phyloP scores from a whole-genome alignment of 2,113 vertebrate genomes.

The Barnardius zonarius region DNA sequence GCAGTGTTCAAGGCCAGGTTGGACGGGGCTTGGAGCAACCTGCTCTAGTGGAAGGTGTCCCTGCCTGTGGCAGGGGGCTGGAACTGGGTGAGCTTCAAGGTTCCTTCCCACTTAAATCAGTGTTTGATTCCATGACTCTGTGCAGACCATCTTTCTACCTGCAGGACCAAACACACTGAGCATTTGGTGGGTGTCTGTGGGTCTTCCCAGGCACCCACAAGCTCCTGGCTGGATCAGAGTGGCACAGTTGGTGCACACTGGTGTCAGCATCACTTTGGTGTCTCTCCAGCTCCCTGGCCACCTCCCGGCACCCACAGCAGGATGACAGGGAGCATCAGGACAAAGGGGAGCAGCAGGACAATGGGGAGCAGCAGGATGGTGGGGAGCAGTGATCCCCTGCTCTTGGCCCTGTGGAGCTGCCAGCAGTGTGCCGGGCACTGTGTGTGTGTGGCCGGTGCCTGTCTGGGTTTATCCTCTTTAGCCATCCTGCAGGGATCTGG shows the following conservation, averaged over 20 bases:
- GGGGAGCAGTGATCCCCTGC: not conserved
- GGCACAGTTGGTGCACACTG: accelerated
- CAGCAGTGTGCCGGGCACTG: accelerated
- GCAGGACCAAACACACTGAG: accelerated
- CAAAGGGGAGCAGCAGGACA: too few species aligned
- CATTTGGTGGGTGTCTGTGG: not conserved
- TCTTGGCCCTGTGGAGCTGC: not conserved
- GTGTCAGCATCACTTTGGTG: accelerated
- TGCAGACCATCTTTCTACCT: not conserved
- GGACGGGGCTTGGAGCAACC: not conserved
- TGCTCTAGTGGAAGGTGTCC: too few species aligned
- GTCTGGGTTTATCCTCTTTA: constrained; percentile 55
- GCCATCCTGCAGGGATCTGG: not conserved
- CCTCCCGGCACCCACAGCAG: accelerated
- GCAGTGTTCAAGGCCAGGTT: too few species aligned
- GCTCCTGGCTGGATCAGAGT: accelerated
- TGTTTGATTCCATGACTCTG: not conserved
- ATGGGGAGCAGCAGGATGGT: accelerated
- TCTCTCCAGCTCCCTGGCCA: not conserved
- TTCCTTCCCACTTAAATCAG: not conserved
- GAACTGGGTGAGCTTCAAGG: not conserved
- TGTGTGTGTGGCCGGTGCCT: accelerated
- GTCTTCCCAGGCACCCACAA: not conserved
- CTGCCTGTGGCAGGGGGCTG: not conserved
- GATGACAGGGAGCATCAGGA: not conserved